Conservation (phyloP, 2,113 vertebrate genomes). For the Myrmecobius fasciatus region DNA sequence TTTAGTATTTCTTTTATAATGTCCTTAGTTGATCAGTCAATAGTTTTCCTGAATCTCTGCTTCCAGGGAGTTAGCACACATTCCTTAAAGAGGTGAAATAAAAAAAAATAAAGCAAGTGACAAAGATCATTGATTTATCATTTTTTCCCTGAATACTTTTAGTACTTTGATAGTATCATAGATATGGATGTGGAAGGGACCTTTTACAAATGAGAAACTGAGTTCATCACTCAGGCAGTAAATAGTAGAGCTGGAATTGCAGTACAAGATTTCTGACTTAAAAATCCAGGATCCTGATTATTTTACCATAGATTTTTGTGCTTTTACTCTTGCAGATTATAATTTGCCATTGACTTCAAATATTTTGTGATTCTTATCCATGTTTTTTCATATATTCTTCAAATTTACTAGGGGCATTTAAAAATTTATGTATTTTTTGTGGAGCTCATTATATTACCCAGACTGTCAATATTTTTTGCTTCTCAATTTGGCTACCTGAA, state of each 20-base stretch:
- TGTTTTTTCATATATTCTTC: not conserved
- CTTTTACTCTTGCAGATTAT: not conserved
- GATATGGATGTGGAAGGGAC: not conserved
- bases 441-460: not conserved
- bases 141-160: too few relatives aligned
- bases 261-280: not conserved
- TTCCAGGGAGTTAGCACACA: not conserved
- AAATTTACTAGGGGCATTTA: not conserved
- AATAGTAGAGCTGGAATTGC: not conserved
- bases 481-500: not conserved
- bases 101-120: not conserved
- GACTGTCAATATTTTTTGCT: not conserved
- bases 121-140: not conserved
- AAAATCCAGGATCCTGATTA: not conserved
- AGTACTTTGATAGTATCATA: not conserved
- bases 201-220: not conserved
- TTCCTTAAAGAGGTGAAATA: not conserved
- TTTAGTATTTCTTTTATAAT: not conserved
- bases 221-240: not conserved
- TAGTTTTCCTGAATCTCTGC: not conserved
- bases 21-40: not conserved
- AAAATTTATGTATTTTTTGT: not conserved
- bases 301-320: not conserved
- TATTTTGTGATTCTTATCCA: not conserved
- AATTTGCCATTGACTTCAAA: not conserved